Base-by-base conservation (phyloP, 2,888 invertebrate genomes). In the Macrosoma leucophasiata region DNA sequence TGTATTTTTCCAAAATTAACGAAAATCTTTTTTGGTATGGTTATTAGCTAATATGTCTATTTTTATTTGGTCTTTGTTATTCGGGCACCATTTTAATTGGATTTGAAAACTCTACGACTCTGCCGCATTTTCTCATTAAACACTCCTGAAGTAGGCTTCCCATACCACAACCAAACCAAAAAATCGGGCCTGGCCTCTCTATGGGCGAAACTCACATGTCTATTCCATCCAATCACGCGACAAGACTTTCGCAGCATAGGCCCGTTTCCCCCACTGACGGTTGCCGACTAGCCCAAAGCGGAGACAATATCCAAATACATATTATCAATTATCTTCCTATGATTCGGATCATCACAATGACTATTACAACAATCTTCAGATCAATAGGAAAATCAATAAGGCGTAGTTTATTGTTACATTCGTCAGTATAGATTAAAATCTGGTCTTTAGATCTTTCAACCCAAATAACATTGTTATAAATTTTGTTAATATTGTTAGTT, bases 381-480 rank as follows among this genome's bases (percentile, higher is more conserved):
- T 8, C n/a, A 8, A 3, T 4, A n/a, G 13, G 24, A n/a, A 13
- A 24, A 24, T 3, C n/a, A 1, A 24, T 13, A 2, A 13, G 8
- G 4, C 13, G 13, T 12, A 24, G 13, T 5, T n/a, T n/a, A 7
- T 2, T 12, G 13, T 13, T 24, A 13, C 6, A 13, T 8, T 7
- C n/a, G n/a, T n/a, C n/a, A n/a, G n/a, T n/a, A n/a, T n/a, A n/a
- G n/a, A n/a, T n/a, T n/a, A n/a, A n/a, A n/a, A 24, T 13, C 8
- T 23, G 23, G 6, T 12, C 2, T 23, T 11, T n/a, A 22, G 13
- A 9, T 18, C 15, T 8, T 12, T 23, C 30, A 2, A 22, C 30
- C 30, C 23, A 30, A 10, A 17, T 15, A 11, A 23, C 14, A 6
- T 23, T 17, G 23, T 22, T 30, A 12, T 21, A 7, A 5, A 30